These are phyloP conservation scores for Camponotus vicinus DNA, from an alignment of 1,140 invertebrate genomes.

Conservation along the genomic window DNA sequence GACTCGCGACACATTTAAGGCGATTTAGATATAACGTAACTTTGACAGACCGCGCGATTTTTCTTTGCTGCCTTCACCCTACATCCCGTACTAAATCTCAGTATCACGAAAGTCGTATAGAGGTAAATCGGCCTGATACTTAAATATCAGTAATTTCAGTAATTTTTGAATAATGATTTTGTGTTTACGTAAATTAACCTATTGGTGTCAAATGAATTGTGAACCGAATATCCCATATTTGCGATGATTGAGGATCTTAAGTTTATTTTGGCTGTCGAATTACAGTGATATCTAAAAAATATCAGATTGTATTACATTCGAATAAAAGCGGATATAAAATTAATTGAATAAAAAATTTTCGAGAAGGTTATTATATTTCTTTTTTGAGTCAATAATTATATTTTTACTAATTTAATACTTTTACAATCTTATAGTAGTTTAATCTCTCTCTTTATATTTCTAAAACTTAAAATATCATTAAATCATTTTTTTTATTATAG, in stretches of 20 bases:
- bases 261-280: neutral
- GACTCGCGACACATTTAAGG: neutral
- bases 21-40: constrained; percentile 19
- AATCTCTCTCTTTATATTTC: neutral
- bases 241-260: neutral
- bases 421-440: neutral
- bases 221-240: neutral
- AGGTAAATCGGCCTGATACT: neutral
- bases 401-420: neutral
- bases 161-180: neutral
- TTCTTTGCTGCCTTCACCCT: neutral
- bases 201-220: neutral
- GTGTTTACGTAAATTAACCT: constrained; percentile 26
- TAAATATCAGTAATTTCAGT: neutral
- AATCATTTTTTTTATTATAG: constrained; percentile 37
- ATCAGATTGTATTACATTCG: neutral
- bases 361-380: constrained; percentile 23
- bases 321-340: constrained; percentile 1
- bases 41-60: constrained; percentile 9
- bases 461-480: neutral
- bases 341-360: neutral
- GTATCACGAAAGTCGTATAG: constrained; percentile 4
- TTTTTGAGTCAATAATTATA: neutral
- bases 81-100: constrained; percentile 31
- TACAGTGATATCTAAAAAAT: neutral